Evolutionary conservation across 2,797 vertebrate species (phyloP), one percentile per base, ranked within the genome.

Genomic region (Micrastur ruficollis): DNA sequence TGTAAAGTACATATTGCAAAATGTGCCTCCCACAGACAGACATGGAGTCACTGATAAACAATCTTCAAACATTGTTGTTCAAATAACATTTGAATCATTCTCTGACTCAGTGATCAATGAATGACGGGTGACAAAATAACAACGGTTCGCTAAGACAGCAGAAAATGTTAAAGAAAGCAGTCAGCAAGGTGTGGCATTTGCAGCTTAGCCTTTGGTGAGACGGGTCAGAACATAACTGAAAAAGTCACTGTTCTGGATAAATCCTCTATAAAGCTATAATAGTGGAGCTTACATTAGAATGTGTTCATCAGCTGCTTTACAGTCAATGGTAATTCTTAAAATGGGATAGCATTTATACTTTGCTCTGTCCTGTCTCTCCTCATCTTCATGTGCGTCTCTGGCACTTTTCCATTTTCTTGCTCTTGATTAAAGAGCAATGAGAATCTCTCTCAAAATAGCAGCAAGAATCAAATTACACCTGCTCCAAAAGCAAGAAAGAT

Each of bases 21-120:
- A 95, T 36, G 42, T 74, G 65, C 68, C 72, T 92, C 81, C 88
- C 11, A 11, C 81, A 81, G 90, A 67, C 63, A 93, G 94, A 83
- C 8, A 19, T 6, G 3, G 81, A 90, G 79, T 89, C 89, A 78
- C 90, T 75, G 81, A 93, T 89, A 95, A 94, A 82, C 59, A 50
- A 76, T 90, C 86, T 92, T 81, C 81, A 90, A 93, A 91, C 62
- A 76, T 1, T 7, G 2, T 31, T 92, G 91, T 81, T 94, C 92
- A 87, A 96, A 81, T 32, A 96, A 82, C 74, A 91, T 40, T 81
- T 95, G 95, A 96, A 87, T 94, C 94, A 93, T 68, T 89, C 78
- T 80, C 56, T 96, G 95, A 96, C 81, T 96, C 95, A 95, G 84
- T 74, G 86, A 92, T 96, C 95, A 94, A 91, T 92, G 74, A 89